Percentiles rank a stretch among this genome's conserved stretches.
Evolutionary conservation across 2,888 invertebrate species (phyloP).

Genomic region (Lottia gigantea): DNA sequence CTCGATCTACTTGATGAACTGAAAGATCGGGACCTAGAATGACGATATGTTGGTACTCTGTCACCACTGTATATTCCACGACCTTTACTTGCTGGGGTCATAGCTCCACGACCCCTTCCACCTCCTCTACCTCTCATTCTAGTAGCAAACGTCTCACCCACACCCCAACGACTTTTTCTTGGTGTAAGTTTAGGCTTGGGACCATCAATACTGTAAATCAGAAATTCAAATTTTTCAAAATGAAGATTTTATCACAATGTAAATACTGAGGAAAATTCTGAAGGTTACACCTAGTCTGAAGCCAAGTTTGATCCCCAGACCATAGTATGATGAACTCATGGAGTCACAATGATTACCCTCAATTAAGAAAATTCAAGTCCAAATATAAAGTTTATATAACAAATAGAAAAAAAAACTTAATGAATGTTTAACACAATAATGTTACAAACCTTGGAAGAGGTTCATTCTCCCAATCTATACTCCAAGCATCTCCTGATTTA

Average conservation of each 20-base stretch:
- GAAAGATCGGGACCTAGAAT: conserved; percentile 53
- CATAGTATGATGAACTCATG: no score
- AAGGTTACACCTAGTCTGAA: no score
- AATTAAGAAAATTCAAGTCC: no score
- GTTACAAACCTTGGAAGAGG: conserved; percentile 80
- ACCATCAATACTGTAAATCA: no score
- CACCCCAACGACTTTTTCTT: conserved; percentile 19
- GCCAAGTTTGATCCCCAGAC: no score
- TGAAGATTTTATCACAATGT: no score
- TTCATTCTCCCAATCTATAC: conserved; percentile 94
- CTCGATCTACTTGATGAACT: conserved; percentile 46
- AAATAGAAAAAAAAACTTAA: no score
- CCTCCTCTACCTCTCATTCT: conserved; percentile 24
- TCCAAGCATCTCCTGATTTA: conserved; percentile 86
- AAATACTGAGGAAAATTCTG: no score
- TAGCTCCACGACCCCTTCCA: conserved; percentile 23
- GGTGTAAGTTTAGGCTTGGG: no score
- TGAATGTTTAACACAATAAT: background rate
- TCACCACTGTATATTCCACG: conserved; percentile 38
- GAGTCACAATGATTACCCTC: no score
- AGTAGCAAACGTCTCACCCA: conserved; percentile 20
- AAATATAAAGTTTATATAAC: no score
- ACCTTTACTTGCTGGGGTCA: conserved; percentile 22
- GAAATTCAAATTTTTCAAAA: no score
- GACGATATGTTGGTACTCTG: conserved; percentile 43